Base-by-base conservation (phyloP, 2,113 vertebrate genomes). In the Hemichromis elongatus region DNA sequence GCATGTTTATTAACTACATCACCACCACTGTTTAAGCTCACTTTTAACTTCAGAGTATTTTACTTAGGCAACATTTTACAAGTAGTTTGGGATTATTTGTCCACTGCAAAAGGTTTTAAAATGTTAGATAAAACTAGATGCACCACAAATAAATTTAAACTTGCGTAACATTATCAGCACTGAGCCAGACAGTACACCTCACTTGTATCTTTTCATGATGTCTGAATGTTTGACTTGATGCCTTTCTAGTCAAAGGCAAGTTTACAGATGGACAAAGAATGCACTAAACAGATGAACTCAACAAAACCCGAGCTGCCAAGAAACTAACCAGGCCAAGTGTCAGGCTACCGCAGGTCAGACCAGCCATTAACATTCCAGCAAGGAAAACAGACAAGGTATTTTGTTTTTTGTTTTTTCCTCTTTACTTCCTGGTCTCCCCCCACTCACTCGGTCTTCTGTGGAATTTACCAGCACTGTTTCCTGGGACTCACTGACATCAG, bases 361-460 rank as follows among this genome's bases (percentile, higher is more conserved):
- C 80, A 79, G 77, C 77, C 85, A 89, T 93, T 93, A 93, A 92
- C 90, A 94, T 94, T 91, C 93, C 90, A 83, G 84, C 68, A 63
- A 79, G 35, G 52, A 93, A 90, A 94, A 89, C 88, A 92, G 83
- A 89, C 89, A 5, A n/a, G n/a, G n/a, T n/a, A n/a, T n/a, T n/a
- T 28, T 13, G 82, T 86, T 90, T 86, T 85, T 77, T 85, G 57
- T 28, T 59, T 40, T 63, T 37, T 0, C 24, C 16, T 13, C 21
- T 88, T 84, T 10, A 79, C 85, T 91, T 91, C 94, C 90, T 91
- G 81, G 57, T 93, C 3, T 35, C 57, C 9, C 55, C 42, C 7
- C 57, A 8, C 73, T 37, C 6, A 18, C 52, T 21, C 16, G 1
- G 54, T 77, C 59, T 81, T 26, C 56, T 77, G 56, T 66, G 91